Base-by-base conservation (phyloP, 2,888 invertebrate species). In the Sphaeridia pumilis region DNA sequence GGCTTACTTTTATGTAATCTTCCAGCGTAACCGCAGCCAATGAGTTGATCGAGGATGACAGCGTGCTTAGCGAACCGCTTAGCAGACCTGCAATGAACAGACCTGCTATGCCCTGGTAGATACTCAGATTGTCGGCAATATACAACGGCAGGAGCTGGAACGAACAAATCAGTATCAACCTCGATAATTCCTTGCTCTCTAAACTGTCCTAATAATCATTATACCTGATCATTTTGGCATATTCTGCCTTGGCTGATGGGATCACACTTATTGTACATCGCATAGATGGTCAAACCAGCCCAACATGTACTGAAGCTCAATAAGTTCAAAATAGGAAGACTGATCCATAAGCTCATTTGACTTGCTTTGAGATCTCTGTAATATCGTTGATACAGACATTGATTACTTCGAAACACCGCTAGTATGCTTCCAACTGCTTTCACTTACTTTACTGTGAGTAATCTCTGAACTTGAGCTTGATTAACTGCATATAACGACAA, bases 81-180 rank as follows among this genome's bases (percentile, higher is more conserved):
- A 93, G 90, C 56, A 94, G 84, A 2, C 92, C 78, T 3, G 92
- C 87, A 0, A 92, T 83, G 68, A 93, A 92, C 22, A 94, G 74
- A 0, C 94, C 94, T 0, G 89, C 80, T 21, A 94, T 67, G 0
- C 92, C 93, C 0, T 87, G 85, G 47, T 79, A 71, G 46, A 76
- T 67, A 0, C 69, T 67, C 52, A 92, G 80, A 0, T 68, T 67
- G 51, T 75, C 73, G 68, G 74, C 72, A 26, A 75, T 74, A 66
- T 72, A 75, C 17, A 72, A 64, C 0, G 75, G 75, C 22, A 75
- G 63, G 12, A 76, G 63, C 73, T 75, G 65, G 49, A 31, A 34
- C 10, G 25, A 44, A 14, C n/a, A 27, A 10, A 20, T 46, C 14
- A 31, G 10, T 20, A 31, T 46, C 28, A 31, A 14, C 17, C 5